Conservation (phyloP, 2,797 vertebrate genomes). For the Syndactyla subalaris region DNA sequence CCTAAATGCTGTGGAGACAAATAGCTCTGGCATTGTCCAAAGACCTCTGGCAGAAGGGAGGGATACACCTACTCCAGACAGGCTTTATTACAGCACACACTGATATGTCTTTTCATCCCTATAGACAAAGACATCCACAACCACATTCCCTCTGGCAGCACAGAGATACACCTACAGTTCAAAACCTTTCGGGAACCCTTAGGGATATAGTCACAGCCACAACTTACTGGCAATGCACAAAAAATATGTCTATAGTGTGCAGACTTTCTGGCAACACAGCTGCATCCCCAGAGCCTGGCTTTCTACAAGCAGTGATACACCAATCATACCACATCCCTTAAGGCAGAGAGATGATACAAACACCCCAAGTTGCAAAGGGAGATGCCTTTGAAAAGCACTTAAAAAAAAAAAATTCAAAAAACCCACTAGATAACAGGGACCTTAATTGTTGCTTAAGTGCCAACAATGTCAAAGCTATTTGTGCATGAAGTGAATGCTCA, state of each 20-base stretch:
- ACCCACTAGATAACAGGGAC: neutral
- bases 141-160: neutral
- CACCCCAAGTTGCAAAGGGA: neutral
- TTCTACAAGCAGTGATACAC: neutral
- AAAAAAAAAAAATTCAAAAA: neutral
- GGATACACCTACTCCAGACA: neutral
- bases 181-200: neutral
- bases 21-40: neutral
- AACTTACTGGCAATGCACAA: neutral
- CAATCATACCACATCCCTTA: neutral
- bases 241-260: neutral
- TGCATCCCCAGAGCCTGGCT: conserved; percentile 33
- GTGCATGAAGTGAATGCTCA: neutral
- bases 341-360: conserved; percentile 19
- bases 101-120: neutral
- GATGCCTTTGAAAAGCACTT: neutral
- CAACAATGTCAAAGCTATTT: conserved; percentile 8
- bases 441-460: neutral
- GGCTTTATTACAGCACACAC: neutral
- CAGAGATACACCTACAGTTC: neutral
- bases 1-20: neutral
- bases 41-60: neutral
- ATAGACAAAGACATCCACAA: neutral
- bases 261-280: conserved; percentile 67
- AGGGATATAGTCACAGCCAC: neutral